Base-by-base conservation (phyloP, 2,797 vertebrate species). In the Microchirus variegatus region DNA sequence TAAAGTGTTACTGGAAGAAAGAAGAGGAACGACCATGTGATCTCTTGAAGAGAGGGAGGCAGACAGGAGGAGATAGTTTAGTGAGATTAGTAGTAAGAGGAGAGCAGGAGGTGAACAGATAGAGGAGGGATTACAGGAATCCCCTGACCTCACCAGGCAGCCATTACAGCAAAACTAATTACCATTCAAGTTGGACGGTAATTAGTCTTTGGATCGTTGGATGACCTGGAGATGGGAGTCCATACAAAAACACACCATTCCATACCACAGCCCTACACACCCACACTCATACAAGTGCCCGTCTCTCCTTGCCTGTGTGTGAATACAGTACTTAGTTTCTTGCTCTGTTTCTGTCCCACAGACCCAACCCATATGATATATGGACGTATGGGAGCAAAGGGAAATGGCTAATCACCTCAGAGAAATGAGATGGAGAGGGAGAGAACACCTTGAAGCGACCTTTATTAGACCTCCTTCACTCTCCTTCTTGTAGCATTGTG, bases 121-220 rank as follows among this genome's bases (percentile, higher is more conserved):
- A 86, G 77, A 78, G 79, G 76, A 80, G 82, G 82, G 80, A 84
- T 90, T 89, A 89, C 87, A 86, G 85, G 87, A 88, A 89, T 84
- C 82, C 81, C 81, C 73, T 59, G 82, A 87, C 82, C 86, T 84
- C 73, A 41, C 73, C 78, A 77, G 79, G 85, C 84, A 77, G 82
- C 82, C 82, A 87, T 88, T 87, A 87, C 78, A 80, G 81, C 80
- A 86, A 90, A 90, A 88, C 85, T 90, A 88, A 90, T 90, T 90
- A 90, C 81, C 80, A 81, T 59, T 70, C 77, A 67, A 60, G n/a
- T n/a, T n/a, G n/a, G n/a, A n/a, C n/a, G n/a, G n/a, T n/a, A n/a
- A n/a, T n/a, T n/a, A n/a, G n/a, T n/a, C n/a, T n/a, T n/a, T n/a
- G n/a, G n/a, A n/a, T n/a, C n/a, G n/a, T n/a, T n/a, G n/a, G n/a